Evolutionary conservation across 2,113 vertebrate species (phyloP), one percentile per base, ranked within the genome.

Genomic region (Rhabdomys dilectus): DNA sequence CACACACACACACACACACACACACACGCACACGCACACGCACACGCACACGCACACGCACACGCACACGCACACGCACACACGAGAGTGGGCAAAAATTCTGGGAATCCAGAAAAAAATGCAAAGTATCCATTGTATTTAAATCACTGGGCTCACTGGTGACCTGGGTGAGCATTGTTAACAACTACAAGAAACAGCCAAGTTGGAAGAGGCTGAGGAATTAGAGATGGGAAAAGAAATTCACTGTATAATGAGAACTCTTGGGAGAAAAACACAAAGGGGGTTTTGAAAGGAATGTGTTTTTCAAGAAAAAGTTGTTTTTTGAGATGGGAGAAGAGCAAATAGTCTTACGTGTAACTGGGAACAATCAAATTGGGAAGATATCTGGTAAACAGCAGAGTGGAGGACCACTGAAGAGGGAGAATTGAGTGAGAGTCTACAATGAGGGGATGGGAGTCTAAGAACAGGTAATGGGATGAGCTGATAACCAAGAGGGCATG

Each of bases 281-380:
- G 31, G 84, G 9, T 16, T 81, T 34, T 53, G 45, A 36, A 36
- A 3, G 6, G 8, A 85, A 76, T 19, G 0, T 42, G 21, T 1
- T 19, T 86, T 29, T 92, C 36, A 91, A 86, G 58, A 76, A 94
- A 76, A 66, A 8, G 0, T 51, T 51, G 22, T 75, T 45, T 88
- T 86, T 97, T 95, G 95, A 90, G 26, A 53, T 62, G 19, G 29
- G 75, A 95, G 85, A 78, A 26, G 91, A 36, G 48, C 31, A 66
- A 86, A 62, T 53, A 82, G 34, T 1, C 85, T 94, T 92, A 48
- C 34, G 11, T 77, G 7, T 26, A 81, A 53, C 0, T 91, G 48
- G 48, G 91, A 94, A 96, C 73, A 80, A 91, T 42, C 5, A 39
- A 95, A 13, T 19, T 39, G 48, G 91, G 31, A 36, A 42, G 88